phyloP scores from a whole-genome alignment of 2,888 invertebrate species.

The Nephrotoma flavescens region DNA sequence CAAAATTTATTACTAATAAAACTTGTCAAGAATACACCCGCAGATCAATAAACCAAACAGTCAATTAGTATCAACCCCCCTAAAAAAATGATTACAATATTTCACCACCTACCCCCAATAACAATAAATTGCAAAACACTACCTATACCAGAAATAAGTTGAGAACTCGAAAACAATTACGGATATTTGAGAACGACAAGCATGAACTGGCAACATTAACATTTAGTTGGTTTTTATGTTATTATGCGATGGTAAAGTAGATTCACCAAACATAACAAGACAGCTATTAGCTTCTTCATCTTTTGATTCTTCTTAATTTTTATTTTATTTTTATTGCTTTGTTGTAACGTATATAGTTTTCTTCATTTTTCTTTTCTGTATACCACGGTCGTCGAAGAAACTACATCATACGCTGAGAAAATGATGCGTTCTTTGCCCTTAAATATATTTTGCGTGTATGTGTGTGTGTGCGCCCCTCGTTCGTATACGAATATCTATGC shows the following conservation, averaged over 20 bases:
- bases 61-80: background rate
- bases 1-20: background rate
- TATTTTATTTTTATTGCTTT: background rate
- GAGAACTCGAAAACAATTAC: background rate
- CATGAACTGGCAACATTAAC: background rate
- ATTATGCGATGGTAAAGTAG: background rate
- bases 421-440: background rate
- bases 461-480: background rate
- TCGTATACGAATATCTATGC: background rate
- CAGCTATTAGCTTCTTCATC: background rate
- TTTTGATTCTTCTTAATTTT: background rate
- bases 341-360: background rate
- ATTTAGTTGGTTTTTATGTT: background rate
- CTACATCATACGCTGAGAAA: background rate
- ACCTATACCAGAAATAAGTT: background rate
- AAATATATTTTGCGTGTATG: background rate
- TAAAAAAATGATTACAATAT: background rate
- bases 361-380: background rate
- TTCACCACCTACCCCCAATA: background rate
- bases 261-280: background rate
- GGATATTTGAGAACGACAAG: background rate
- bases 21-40: background rate
- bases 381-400: background rate
- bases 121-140: background rate
- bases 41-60: background rate